Evolutionary conservation across 2,113 vertebrate genomes (phyloP), one percentile per base, ranked within the genome.

Genomic region (Istiophorus platypterus): DNA sequence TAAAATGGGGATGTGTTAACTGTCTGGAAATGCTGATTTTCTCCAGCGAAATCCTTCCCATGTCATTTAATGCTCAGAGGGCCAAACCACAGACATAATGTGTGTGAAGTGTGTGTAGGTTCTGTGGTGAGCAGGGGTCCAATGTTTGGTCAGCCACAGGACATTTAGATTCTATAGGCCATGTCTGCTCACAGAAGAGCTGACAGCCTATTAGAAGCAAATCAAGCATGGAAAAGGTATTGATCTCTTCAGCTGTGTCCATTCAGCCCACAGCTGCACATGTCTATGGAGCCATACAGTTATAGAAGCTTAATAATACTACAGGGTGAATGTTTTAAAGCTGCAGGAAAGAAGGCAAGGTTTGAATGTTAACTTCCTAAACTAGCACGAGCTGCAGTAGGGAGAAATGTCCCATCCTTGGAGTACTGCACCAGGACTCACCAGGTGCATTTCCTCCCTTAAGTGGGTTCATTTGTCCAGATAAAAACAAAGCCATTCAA

Each of bases 201-300:
- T 71, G 81, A 83, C 85, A 86, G 85, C 52, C 87, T 84, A 88
- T 94, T 91, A 92, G 85, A 77, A 79, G 70, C 79, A 93, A 92
- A 95, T 94, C 87, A 89, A 73, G 65, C 86, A 78, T 70, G 65
- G 78, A 77, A 57, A 80, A 84, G 87, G 57, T 84, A 93, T 90
- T 72, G 83, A 93, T 93, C 81, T 54, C 41, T 57, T 3, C 22
- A 64, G 61, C 66, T 34, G 37, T 37, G 4, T 79, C 52, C 76
- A 31, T 49, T 78, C 62, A 72, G 27, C 61, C 59, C 76, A 66
- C 63, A 51, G 45, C 79, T 58, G 72, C 58, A n/a, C 76, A 76
- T 26, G 8, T 45, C 34, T 29, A 69, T 29, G 26, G 52, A 65
- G 61, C 13, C 51, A 41, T 26, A 41, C 6, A 63, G 58, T 52